Conservation (phyloP, 2,888 invertebrate genomes). For the Eupithecia subfuscata region DNA sequence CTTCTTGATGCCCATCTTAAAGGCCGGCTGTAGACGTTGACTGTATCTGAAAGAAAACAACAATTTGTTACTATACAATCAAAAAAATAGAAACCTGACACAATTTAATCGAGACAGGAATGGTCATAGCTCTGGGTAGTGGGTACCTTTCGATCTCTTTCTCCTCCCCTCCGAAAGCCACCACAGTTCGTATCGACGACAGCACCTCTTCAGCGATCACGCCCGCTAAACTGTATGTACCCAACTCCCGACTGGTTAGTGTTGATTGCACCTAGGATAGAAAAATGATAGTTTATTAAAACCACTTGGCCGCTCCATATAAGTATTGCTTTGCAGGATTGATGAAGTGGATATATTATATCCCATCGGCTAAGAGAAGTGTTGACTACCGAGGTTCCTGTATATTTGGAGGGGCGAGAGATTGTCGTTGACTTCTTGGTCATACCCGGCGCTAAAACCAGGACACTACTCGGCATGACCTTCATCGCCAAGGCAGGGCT, state of each 20-base stretch:
- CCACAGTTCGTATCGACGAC: slow-evolving; percentile 89
- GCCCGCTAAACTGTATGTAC: slow-evolving; percentile 90
- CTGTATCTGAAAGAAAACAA: slow-evolving; percentile 68
- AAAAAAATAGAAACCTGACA: background rate
- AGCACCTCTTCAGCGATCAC: slow-evolving; percentile 91
- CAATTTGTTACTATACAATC: background rate
- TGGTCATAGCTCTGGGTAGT: background rate
- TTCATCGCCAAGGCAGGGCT: too few relatives aligned
- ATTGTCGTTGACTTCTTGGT: too few relatives aligned
- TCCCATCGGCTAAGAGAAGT: too few relatives aligned
- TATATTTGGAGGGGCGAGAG: too few relatives aligned
- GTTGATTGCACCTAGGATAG: slow-evolving; percentile 84
- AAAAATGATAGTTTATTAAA: background rate
- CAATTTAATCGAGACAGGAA: background rate
- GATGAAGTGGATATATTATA: background rate
- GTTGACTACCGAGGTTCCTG: too few relatives aligned
- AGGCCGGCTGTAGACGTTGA: slow-evolving; percentile 84
- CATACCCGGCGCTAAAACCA: too few relatives aligned
- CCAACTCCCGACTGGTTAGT: slow-evolving; percentile 86
- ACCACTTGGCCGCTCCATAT: background rate
- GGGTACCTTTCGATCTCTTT: slow-evolving; percentile 84
- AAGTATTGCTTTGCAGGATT: background rate
- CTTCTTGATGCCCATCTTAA: slow-evolving; percentile 85
- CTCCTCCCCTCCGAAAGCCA: slow-evolving; percentile 90
- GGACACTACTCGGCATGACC: too few relatives aligned